Evolutionary conservation across 2,888 invertebrate species (phyloP).

Genomic region (Rhorus exstirpatorius): DNA sequence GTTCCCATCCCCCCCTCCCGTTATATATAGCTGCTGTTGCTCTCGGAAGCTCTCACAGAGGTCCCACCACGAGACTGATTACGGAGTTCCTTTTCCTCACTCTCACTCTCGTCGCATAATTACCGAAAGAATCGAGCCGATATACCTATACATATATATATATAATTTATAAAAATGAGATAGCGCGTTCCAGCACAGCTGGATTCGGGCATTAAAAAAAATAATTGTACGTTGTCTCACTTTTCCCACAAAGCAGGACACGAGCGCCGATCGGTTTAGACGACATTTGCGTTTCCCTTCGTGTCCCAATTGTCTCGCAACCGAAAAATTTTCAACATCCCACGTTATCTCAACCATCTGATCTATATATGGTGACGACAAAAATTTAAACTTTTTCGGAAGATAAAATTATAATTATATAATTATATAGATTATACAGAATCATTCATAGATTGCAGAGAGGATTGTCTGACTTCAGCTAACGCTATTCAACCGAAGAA

Average conservation of each 20-base stretch:
- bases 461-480: no score
- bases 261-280: no score
- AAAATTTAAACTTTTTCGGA: no score
- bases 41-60: not conserved
- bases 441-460: no score
- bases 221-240: slow-evolving; percentile 44
- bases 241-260: slow-evolving; percentile 54
- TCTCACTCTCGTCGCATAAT: slow-evolving; percentile 53
- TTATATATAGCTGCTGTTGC: not conserved
- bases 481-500: no score
- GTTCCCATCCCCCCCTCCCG: not conserved
- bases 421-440: no score
- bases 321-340: slow-evolving; percentile 26
- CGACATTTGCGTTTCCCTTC: slow-evolving; percentile 56
- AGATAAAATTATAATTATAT: no score
- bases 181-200: slow-evolving; percentile 48
- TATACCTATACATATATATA: not conserved
- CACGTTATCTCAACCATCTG: slow-evolving; percentile 29
- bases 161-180: slow-evolving; percentile 12
- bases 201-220: slow-evolving; percentile 29
- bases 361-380: no score
- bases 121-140: slow-evolving; percentile 50
- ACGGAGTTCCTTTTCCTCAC: slow-evolving; percentile 32
- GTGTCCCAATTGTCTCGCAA: slow-evolving; percentile 39
- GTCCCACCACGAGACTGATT: slow-evolving; percentile 38